Conservation (phyloP, 1,140 invertebrate species). For the Platorchestia sp. region DNA sequence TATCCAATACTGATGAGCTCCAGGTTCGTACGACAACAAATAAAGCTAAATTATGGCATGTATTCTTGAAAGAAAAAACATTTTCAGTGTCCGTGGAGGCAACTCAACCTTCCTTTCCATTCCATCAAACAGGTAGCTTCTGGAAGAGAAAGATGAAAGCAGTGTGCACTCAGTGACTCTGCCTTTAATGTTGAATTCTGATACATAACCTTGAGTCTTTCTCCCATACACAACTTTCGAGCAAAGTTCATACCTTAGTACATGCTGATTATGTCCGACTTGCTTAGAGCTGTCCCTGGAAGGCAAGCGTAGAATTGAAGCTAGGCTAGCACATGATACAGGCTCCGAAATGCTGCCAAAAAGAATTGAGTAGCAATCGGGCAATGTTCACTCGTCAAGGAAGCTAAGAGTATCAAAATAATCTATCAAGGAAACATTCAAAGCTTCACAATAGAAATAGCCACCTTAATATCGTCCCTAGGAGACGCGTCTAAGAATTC, state of each 20-base stretch:
- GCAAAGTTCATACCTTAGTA: background rate
- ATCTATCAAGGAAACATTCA: slow-evolving; percentile 63
- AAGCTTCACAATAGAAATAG: slow-evolving; percentile 67
- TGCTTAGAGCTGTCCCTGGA: background rate
- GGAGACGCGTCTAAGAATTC: slow-evolving; percentile 64
- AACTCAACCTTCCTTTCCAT: background rate
- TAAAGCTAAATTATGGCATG: slow-evolving; percentile 42
- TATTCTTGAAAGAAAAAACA: background rate
- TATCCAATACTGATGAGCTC: slow-evolving; percentile 53
- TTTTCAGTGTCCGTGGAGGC: background rate
- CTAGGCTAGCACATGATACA: slow-evolving; percentile 9
- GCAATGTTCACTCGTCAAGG: slow-evolving; percentile 40
- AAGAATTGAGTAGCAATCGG: slow-evolving; percentile 33
- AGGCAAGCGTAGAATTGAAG: background rate
- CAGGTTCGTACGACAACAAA: slow-evolving; percentile 43
- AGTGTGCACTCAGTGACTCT: background rate
- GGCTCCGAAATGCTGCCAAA: background rate
- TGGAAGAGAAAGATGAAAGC: background rate
- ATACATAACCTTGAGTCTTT: background rate
- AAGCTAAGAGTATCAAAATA: slow-evolving; percentile 55
- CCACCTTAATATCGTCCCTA: slow-evolving; percentile 53
- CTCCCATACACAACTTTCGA: background rate
- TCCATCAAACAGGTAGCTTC: background rate
- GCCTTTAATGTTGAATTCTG: background rate
- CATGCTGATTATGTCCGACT: background rate